phyloP scores from a whole-genome alignment of 2,113 vertebrate species.

The Oenanthe oenanthe region DNA sequence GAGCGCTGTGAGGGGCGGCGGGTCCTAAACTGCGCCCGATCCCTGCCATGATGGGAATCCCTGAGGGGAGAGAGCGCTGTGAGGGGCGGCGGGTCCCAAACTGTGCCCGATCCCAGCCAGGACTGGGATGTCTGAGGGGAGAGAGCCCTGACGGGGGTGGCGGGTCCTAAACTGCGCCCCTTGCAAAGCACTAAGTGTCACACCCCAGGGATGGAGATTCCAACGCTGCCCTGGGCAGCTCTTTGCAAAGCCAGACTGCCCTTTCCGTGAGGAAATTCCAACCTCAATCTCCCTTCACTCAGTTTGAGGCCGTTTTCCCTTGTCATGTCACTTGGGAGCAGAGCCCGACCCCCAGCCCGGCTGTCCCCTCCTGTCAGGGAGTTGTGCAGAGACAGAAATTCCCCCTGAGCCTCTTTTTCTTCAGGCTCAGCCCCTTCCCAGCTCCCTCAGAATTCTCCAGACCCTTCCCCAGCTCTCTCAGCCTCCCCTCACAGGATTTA shows the following conservation, averaged over 20 bases:
- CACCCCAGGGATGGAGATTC: rapidly evolving
- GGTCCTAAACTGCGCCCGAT: too few species aligned
- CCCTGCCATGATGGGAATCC: too few species aligned
- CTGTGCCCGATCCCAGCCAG: too few species aligned
- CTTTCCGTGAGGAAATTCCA: background rate
- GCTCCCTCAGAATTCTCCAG: background rate
- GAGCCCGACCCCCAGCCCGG: rapidly evolving
- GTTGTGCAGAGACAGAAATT: background rate
- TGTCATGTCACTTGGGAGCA: background rate
- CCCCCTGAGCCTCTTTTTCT: background rate
- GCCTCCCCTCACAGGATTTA: background rate
- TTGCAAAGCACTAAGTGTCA: rapidly evolving
- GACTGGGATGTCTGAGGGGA: too few species aligned
- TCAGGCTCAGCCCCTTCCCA: background rate
- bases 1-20: too few species aligned
- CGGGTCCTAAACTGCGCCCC: rapidly evolving
- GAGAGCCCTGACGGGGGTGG: too few species aligned
- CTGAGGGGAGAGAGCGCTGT: too few species aligned
- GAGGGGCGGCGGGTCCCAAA: too few species aligned
- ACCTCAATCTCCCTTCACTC: rapidly evolving
- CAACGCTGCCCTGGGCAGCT: background rate
- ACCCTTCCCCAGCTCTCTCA: background rate
- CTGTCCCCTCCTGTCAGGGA: background rate
- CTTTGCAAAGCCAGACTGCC: background rate
- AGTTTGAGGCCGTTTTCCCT: background rate